Evolutionary conservation across 2,113 vertebrate species (phyloP), one percentile per base, ranked within the genome.

Genomic region (Coturnix japonica): DNA sequence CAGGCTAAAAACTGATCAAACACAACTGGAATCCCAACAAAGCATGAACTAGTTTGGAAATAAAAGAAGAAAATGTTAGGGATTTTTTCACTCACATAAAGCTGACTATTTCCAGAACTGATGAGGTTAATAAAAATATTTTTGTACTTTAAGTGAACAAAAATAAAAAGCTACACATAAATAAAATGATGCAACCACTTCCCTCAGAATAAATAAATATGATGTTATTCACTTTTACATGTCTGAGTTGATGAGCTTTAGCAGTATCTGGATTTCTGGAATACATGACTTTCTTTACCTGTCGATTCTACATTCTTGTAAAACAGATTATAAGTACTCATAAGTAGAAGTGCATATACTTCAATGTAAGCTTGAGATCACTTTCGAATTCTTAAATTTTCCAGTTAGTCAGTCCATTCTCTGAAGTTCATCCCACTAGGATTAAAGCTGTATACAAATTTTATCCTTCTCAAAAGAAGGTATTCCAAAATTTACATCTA

Each of bases 221-320:
- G 7, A 20, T 60, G 8, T 28, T 33, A 47, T 15, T n/a, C 44
- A 46, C 28, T 70, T 44, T 47, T 74, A 18, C 11, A 66, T 5
- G 66, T 28, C 21, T 49, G 4, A 78, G 66, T 28, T 46, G 6
- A 7, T 37, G 53, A 7, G 12, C 25, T 70, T 85, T 30, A 53
- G 10, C 21, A 41, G 1, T 37, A 44, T n/a, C 21, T 54, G 54
- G 6, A 51, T 57, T 78, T 75, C 56, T 63, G 84, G 37, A 85
- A 59, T 37, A 63, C 2, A 0, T 17, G 54, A 25, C 23, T 80
- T 70, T 37, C 5, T 17, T 13, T 63, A 31, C 33, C n/a, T 35
- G 17, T 8, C 0, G 1, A 59, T 64, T 69, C 56, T 28, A 19
- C 1, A 0, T 16, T 39, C 19, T 53, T 43, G 6, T 31, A 72